phyloP scores from a whole-genome alignment of 2,888 invertebrate species.

The Monoplex corrugatus region DNA sequence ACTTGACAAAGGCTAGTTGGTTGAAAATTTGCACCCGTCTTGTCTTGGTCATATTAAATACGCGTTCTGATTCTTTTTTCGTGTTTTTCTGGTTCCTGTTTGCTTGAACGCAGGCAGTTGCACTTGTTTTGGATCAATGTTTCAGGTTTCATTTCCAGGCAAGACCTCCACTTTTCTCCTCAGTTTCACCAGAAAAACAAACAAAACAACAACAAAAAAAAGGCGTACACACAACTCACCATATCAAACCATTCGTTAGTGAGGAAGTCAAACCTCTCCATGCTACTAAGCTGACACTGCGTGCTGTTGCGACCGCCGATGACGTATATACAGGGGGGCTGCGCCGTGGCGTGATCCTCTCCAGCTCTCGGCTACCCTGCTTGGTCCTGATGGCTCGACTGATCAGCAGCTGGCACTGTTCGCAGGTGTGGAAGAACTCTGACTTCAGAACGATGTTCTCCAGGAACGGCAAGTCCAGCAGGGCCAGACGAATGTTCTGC shows the following conservation, averaged over 20 bases:
- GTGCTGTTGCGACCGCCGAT: conserved; percentile 78
- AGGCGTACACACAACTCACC: conserved; percentile 62
- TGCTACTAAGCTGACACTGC: conserved; percentile 78
- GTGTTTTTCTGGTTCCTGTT: too few relatives aligned
- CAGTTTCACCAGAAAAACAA: too few relatives aligned
- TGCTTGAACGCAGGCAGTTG: too few relatives aligned
- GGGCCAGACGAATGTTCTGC: conserved; percentile 76
- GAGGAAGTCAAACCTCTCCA: conserved; percentile 78
- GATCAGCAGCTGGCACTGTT: conserved; percentile 77
- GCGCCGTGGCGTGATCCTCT: conserved; percentile 72
- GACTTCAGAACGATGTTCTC: conserved; percentile 76
- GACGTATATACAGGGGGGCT: conserved; percentile 79
- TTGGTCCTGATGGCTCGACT: conserved; percentile 75
- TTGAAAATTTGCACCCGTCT: too few relatives aligned
- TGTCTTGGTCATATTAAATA: too few relatives aligned
- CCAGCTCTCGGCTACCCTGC: conserved; percentile 71
- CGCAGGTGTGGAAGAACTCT: conserved; percentile 77
- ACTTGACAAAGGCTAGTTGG: too few relatives aligned
- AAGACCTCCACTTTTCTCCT: too few relatives aligned
- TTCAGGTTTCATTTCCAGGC: too few relatives aligned
- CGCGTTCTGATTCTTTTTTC: too few relatives aligned
- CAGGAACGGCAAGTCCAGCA: conserved; percentile 74
- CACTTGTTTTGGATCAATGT: too few relatives aligned
- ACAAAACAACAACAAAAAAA: too few relatives aligned
- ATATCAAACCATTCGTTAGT: conserved; percentile 78